phyloP scores from a whole-genome alignment of 2,113 vertebrate species.

The Rattus rattus region DNA sequence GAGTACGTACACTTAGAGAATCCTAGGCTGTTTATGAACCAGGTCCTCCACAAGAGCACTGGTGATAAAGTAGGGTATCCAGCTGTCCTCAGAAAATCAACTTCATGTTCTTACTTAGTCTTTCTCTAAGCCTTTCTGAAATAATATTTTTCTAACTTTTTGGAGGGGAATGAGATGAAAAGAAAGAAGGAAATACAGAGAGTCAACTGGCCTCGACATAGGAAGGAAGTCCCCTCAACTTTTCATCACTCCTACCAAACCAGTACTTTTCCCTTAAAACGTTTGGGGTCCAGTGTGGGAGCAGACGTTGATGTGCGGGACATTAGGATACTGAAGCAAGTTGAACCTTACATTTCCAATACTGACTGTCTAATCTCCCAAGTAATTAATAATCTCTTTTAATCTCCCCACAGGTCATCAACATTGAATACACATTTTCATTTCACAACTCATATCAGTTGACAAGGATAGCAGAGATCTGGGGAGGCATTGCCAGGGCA shows the following conservation, averaged over 20 bases:
- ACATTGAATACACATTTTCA: neutral
- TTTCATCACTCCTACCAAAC: neutral
- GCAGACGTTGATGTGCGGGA: neutral
- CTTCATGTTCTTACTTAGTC: neutral
- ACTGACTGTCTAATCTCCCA: neutral
- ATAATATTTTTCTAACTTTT: neutral
- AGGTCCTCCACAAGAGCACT: neutral
- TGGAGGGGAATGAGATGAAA: neutral
- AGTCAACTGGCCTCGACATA: neutral
- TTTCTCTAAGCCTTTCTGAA: neutral
- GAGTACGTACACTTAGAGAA: neutral
- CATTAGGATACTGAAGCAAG: neutral
- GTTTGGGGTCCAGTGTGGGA: neutral
- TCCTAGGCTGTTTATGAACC: neutral
- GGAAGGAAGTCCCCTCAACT: accelerated
- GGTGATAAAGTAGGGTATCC: neutral
- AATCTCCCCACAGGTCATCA: neutral
- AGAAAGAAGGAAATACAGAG: neutral
- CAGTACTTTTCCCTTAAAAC: neutral
- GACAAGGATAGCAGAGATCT: neutral
- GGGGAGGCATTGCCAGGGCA: no score
- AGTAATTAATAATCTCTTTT: neutral
- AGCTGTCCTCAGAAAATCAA: neutral
- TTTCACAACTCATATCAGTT: neutral
- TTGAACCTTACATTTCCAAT: neutral